Evolutionary conservation across 2,888 invertebrate genomes (phyloP).

Genomic region (Melitaea athalia): DNA sequence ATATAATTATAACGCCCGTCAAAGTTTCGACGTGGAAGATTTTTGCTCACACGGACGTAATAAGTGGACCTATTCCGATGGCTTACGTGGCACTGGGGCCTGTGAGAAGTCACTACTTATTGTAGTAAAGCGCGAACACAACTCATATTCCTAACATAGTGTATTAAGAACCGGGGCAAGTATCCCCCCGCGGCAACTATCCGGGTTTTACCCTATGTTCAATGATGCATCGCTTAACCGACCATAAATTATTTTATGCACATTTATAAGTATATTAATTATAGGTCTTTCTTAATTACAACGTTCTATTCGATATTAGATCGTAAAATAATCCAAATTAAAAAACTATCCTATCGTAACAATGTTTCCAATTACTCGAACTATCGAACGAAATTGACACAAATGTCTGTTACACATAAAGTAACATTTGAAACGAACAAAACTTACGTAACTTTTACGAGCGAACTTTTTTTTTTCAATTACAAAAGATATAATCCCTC

Average conservation of each 20-base stretch:
- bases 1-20: too few relatives aligned
- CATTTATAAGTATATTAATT: constrained; percentile 21
- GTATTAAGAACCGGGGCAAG: too few relatives aligned
- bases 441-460: constrained; percentile 69
- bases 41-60: too few relatives aligned
- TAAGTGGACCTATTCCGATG: too few relatives aligned
- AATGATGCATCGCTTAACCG: neutral
- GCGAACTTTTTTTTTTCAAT: constrained; percentile 73
- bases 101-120: too few relatives aligned
- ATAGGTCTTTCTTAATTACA: constrained; percentile 48
- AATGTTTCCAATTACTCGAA: constrained; percentile 60
- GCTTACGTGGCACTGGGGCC: too few relatives aligned
- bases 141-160: too few relatives aligned
- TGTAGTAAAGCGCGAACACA: too few relatives aligned
- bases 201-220: neutral
- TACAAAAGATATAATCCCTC: constrained; percentile 73
- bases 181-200: too few relatives aligned
- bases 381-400: constrained; percentile 47
- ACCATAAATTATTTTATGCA: neutral
- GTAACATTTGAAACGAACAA: constrained; percentile 52
- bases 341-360: constrained; percentile 70
- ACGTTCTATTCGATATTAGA: constrained; percentile 65
- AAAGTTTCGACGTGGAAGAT: too few relatives aligned
- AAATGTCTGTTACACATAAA: constrained; percentile 47
- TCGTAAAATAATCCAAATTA: constrained; percentile 78